These are phyloP conservation scores for Gambelia wislizenii DNA, from an alignment of 2,797 vertebrate genomes.

Conservation along the genomic window DNA sequence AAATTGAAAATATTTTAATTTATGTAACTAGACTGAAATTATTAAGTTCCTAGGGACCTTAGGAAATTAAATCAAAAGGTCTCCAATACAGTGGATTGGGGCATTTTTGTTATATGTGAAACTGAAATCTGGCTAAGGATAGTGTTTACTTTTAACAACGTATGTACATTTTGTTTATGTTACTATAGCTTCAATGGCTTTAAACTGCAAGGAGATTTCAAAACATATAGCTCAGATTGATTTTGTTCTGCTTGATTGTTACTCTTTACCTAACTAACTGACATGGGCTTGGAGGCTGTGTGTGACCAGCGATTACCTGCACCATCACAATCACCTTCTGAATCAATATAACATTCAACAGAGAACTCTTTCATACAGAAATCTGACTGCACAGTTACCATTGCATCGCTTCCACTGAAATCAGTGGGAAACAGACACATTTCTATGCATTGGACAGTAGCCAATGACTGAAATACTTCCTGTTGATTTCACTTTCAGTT, in stretches of 20 bases:
- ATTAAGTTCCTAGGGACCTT: not conserved
- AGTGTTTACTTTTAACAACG: not conserved
- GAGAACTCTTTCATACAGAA: not conserved
- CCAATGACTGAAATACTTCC: not conserved
- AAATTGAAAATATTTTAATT: not conserved
- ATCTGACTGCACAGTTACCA: not conserved
- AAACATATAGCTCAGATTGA: not conserved
- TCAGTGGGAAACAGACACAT: not conserved
- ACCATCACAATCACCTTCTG: not conserved
- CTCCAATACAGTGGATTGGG: not conserved
- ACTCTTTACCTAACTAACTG: not conserved
- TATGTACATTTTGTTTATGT: slow-evolving; percentile 7
- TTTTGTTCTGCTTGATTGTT: not conserved
- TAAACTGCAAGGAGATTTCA: not conserved
- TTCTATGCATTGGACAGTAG: not conserved
- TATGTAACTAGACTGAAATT: not conserved
- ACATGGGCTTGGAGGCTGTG: not conserved
- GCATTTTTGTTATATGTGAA: slow-evolving; percentile 9
- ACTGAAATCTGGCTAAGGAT: not conserved
- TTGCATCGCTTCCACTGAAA: not conserved
- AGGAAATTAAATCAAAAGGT: slow-evolving; percentile 8
- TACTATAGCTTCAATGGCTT: slow-evolving; percentile 5
- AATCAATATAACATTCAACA: slow-evolving; percentile 12
- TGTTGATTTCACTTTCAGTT: not conserved
- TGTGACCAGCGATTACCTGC: not conserved